These are phyloP conservation scores for Horisme vitalbata DNA, from an alignment of 2,888 invertebrate species.

Conservation along the genomic window DNA sequence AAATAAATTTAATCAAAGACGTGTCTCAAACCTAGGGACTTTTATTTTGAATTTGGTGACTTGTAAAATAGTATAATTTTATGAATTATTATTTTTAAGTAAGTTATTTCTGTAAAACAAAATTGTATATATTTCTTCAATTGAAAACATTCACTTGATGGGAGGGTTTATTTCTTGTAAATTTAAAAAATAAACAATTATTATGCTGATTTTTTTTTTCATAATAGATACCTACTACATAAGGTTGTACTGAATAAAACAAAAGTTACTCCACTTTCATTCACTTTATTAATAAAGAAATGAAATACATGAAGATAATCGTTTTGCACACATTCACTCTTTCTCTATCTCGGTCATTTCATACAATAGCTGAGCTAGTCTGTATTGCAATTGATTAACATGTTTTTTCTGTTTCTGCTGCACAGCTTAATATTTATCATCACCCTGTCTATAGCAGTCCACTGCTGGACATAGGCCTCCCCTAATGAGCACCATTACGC, in stretches of 20 bases:
- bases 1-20: too few species aligned
- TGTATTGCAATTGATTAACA: slow-evolving; percentile 7
- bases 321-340: slow-evolving; percentile 17
- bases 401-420: neutral
- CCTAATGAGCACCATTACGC: too few species aligned
- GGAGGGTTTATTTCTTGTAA: slow-evolving; percentile 51
- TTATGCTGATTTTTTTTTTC: slow-evolving; percentile 21
- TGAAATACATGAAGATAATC: slow-evolving; percentile 4
- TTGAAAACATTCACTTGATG: slow-evolving; percentile 51
- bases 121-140: slow-evolving; percentile 60
- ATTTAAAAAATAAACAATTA: slow-evolving; percentile 65
- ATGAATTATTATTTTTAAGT: slow-evolving; percentile 1
- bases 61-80: neutral
- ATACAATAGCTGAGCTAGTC: neutral
- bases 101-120: slow-evolving; percentile 60
- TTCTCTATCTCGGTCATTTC: slow-evolving; percentile 3
- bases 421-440: too few species aligned
- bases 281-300: slow-evolving; percentile 26
- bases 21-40: too few species aligned
- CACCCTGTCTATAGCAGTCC: too few species aligned
- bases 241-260: too few species aligned
- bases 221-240: too few species aligned
- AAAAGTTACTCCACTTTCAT: slow-evolving; percentile 15
- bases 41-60: too few species aligned
- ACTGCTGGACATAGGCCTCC: too few species aligned